These are phyloP conservation scores for Bathynomus jamesi DNA, from an alignment of 1,140 invertebrate species.

Conservation along the genomic window DNA sequence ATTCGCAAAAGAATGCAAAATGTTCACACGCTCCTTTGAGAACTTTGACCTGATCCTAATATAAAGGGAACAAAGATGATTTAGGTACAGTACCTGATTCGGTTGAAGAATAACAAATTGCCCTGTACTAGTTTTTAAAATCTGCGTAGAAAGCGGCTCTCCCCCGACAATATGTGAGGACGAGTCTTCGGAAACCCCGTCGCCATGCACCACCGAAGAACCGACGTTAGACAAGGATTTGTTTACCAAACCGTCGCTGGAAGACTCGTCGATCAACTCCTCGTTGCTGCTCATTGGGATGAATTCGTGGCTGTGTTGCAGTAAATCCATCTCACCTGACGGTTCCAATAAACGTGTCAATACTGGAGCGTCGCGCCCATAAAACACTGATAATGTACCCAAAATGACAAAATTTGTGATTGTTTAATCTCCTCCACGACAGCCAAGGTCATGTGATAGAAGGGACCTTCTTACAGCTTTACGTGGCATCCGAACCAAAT, in stretches of 20 bases:
- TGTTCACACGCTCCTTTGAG: too few species aligned
- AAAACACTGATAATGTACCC: too few species aligned
- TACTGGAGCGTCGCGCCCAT: too few species aligned
- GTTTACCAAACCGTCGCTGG: slow-evolving; percentile 5
- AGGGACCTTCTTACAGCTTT: too few species aligned
- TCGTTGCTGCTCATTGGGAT: slow-evolving; percentile 22
- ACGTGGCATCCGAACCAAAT: too few species aligned
- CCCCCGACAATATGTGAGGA: neutral
- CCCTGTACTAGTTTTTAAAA: slow-evolving; percentile 25
- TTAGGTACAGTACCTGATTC: slow-evolving; percentile 17
- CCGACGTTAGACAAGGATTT: too few species aligned
- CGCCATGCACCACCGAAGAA: too few species aligned
- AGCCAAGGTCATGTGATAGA: too few species aligned
- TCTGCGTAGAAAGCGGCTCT: slow-evolving; percentile 8
- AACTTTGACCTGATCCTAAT: neutral
- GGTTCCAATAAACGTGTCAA: neutral
- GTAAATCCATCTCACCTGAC: slow-evolving; percentile 27
- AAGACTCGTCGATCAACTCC: slow-evolving; percentile 5
- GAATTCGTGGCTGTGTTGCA: slow-evolving; percentile 21
- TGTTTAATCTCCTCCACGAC: too few species aligned
- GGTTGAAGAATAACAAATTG: slow-evolving; percentile 31
- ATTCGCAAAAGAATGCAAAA: too few species aligned
- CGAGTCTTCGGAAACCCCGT: neutral
- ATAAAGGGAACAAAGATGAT: neutral
- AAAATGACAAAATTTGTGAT: too few species aligned